Evolutionary conservation across 1,140 invertebrate species (phyloP).

Genomic region (Dysdera silvatica): DNA sequence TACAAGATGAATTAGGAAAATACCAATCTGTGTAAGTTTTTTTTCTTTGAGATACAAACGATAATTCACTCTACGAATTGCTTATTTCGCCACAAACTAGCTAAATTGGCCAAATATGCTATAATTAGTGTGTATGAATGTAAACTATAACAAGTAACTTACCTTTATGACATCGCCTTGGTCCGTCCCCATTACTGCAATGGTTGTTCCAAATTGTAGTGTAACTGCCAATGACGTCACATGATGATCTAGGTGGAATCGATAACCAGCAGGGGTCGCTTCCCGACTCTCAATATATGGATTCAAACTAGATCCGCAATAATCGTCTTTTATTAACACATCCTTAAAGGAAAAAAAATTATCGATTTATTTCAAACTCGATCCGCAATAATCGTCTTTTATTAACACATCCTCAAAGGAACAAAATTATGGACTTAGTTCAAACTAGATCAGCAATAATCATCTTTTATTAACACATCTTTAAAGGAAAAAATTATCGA

Average conservation of each 20-base stretch:
- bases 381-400: constrained; percentile 32
- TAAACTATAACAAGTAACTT: background rate
- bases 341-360: constrained; percentile 5
- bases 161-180: constrained; percentile 34
- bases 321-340: constrained; percentile 21
- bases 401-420: constrained; percentile 13
- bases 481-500: constrained; percentile 6
- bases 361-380: constrained; percentile 25
- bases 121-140: too few relatives aligned
- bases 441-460: constrained; percentile 32
- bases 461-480: constrained; percentile 12
- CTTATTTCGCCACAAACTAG: too few relatives aligned
- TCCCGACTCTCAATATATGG: constrained; percentile 34
- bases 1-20: background rate
- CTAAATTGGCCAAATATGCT: too few relatives aligned
- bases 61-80: background rate
- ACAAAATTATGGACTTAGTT: constrained; percentile 27
- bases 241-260: background rate
- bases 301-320: constrained; percentile 33
- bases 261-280: constrained; percentile 14
- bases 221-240: constrained; percentile 32
- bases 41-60: background rate
- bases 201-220: constrained; percentile 28
- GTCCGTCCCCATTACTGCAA: constrained; percentile 32
- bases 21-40: background rate